Percentiles rank a stretch among this genome's conserved stretches.
phyloP scores from a whole-genome alignment of 2,797 vertebrate species.

The Meriones psammophilus region DNA sequence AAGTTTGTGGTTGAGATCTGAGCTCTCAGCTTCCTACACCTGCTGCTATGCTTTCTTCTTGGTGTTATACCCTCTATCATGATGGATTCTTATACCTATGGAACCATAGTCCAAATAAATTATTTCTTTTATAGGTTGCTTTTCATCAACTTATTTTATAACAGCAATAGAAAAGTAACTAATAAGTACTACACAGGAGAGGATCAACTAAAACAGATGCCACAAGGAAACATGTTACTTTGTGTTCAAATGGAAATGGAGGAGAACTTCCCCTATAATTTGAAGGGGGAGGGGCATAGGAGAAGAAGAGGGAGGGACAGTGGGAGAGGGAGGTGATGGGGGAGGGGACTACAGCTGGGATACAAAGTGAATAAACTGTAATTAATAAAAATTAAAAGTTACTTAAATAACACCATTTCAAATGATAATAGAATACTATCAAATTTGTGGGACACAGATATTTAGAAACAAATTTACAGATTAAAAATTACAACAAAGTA shows the following conservation, averaged over 20 bases:
- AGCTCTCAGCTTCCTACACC: background rate
- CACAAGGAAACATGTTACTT: background rate
- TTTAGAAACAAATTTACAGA: background rate
- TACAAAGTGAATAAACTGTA: no score
- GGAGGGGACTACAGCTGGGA: no score
- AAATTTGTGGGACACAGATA: background rate
- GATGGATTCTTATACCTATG: background rate
- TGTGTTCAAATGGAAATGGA: background rate
- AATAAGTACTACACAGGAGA: background rate
- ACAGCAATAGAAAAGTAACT: background rate
- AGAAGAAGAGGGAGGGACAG: no score
- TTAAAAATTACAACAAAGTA: background rate
- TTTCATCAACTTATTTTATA: background rate
- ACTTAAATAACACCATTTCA: background rate
- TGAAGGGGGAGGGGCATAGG: no score
- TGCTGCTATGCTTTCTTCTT: background rate
- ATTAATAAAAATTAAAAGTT: no score
- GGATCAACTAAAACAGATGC: background rate
- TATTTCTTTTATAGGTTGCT: background rate
- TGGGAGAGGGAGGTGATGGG: no score
- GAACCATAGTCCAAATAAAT: background rate
- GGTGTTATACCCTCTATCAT: background rate
- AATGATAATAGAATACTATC: background rate
- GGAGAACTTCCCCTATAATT: no score
- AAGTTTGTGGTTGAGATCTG: background rate